Base-by-base conservation (phyloP, 2,888 invertebrate genomes). In the Caenorhabditis auriculariae region DNA sequence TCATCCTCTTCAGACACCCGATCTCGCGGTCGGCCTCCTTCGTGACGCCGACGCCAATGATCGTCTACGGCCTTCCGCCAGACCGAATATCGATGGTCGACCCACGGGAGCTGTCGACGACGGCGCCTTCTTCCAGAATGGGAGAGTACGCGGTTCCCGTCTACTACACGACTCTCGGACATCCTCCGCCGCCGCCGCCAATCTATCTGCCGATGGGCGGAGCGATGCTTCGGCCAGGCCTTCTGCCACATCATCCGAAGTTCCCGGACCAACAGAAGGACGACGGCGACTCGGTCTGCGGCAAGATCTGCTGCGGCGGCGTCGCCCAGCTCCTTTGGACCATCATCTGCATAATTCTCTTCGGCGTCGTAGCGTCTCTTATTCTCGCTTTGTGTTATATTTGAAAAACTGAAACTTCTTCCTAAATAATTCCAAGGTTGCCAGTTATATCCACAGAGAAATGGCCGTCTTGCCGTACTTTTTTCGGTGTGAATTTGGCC, bases 261-360 rank as follows among this genome's bases (percentile, higher is more conserved):
- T 32, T n/a, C 9, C 49, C 59, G 6, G 54, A 54, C 17, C 27
- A 47, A 39, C 59, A 53, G 19, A n/a, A n/a, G n/a, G n/a, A n/a
- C n/a, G n/a, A n/a, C n/a, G n/a, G n/a, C n/a, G n/a, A n/a, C n/a
- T n/a, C n/a, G n/a, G n/a, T n/a, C n/a, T n/a, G n/a, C n/a, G n/a
- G n/a, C n/a, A n/a, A n/a, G n/a, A 71, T 69, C 35, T 75, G 74
- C 44, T 75, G 75, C 51, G 72, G 65, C 6, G 74, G 75, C 27
- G 65, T 71, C 21, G 74, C 75, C 15, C 67, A 75, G 43, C 37
- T 75, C 15, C 53, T 75, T 15, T 75, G 75, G 74, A 61, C 65
- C 12, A 68, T 73, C 39, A 65, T 73, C 6, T 62, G 64, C 28
- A 61, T 73, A 26, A 62, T 70, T 6, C 59, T 67, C 2, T 57